Evolutionary conservation across 2,797 vertebrate species (phyloP).

Genomic region (Mormyrus hasselquistii): DNA sequence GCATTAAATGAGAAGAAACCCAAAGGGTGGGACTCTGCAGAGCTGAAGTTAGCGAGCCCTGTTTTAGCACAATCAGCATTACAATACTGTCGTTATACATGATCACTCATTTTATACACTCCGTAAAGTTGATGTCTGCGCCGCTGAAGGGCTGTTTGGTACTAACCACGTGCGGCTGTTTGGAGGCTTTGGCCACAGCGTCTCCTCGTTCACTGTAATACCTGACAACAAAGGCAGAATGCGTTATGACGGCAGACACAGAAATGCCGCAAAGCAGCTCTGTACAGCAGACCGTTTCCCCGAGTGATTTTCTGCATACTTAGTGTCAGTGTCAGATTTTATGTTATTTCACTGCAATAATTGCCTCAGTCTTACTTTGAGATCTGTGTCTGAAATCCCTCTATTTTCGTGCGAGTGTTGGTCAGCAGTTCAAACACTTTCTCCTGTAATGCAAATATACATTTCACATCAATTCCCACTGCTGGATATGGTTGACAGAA

Average conservation of each 20-base stretch:
- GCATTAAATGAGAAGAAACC: not conserved
- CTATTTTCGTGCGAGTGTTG: constrained; percentile 74
- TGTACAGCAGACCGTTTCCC: not conserved
- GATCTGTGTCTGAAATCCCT: constrained; percentile 80
- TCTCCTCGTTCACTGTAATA: constrained; percentile 84
- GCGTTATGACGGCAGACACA: not conserved
- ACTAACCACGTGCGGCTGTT: constrained; percentile 81
- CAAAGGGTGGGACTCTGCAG: not conserved
- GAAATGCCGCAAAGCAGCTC: not conserved
- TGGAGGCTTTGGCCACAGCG: constrained; percentile 80
- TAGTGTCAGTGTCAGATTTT: not conserved
- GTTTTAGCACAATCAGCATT: not conserved
- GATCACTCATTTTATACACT: not conserved
- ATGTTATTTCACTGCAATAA: not conserved
- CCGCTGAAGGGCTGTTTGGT: not conserved
- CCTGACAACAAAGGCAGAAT: constrained; percentile 46
- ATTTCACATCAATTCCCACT: not conserved
- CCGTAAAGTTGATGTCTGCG: not conserved
- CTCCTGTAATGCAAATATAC: constrained; percentile 57
- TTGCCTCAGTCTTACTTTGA: constrained; percentile 65
- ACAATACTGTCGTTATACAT: not conserved
- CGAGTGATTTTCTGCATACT: not conserved
- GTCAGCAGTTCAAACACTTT: constrained; percentile 87
- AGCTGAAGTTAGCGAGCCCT: not conserved
- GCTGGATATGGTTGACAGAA: not conserved